Evolutionary conservation across 2,888 invertebrate genomes (phyloP).

Genomic region (Hirtodrosophila confusa): DNA sequence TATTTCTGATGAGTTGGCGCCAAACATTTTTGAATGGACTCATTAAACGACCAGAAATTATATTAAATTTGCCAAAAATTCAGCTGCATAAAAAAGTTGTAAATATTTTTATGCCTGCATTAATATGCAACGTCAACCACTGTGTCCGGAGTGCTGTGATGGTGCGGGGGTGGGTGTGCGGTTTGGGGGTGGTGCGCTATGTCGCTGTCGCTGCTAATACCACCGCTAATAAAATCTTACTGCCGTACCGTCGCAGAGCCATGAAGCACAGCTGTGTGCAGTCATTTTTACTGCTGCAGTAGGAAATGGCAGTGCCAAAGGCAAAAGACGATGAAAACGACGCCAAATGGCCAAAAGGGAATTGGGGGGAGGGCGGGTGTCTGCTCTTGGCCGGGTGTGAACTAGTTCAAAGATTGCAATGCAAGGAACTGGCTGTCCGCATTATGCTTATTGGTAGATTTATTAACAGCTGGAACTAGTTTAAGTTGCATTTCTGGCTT

Average conservation of each 20-base stretch:
- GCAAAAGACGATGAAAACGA: conserved; percentile 41
- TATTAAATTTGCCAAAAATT: conserved; percentile 73
- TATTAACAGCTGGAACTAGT: conserved; percentile 6
- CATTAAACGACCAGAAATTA: conserved; percentile 79
- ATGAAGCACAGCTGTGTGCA: conserved; percentile 80
- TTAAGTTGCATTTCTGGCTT: background rate
- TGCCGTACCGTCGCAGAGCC: conserved; percentile 70
- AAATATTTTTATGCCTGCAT: conserved; percentile 79
- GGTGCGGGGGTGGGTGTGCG: background rate
- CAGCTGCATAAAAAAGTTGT: conserved; percentile 76
- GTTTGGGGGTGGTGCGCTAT: conserved; percentile 10
- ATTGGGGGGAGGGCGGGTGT: conserved; percentile 3
- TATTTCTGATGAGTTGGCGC: conserved; percentile 57
- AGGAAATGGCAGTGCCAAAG: conserved; percentile 47
- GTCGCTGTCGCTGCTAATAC: conserved; percentile 75
- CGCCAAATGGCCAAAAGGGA: conserved; percentile 47
- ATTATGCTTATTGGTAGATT: conserved; percentile 24
- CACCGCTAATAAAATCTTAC: conserved; percentile 81
- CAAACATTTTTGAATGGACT: conserved; percentile 68
- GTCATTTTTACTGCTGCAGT: conserved; percentile 79
- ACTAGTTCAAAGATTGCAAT: conserved; percentile 39
- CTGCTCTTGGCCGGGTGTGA: background rate
- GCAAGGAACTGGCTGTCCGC: conserved; percentile 16
- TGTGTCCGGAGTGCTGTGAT: conserved; percentile 39
- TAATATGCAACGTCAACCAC: conserved; percentile 79